Evolutionary conservation across 2,113 vertebrate species (phyloP), one percentile per base, ranked within the genome.

Genomic region (Rhynchomys soricoides): DNA sequence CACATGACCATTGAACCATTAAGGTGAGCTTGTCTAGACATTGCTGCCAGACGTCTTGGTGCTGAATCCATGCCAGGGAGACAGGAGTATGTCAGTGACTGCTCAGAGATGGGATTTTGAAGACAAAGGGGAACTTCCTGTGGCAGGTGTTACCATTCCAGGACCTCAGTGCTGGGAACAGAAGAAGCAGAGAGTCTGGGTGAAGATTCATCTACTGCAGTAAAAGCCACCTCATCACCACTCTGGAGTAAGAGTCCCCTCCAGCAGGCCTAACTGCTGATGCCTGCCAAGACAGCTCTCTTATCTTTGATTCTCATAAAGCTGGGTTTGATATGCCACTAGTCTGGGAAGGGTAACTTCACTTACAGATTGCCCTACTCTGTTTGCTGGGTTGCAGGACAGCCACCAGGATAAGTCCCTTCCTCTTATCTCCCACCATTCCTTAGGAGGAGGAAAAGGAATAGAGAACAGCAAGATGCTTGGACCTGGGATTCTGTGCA

Each of bases 141-240:
- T 98, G 97, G 7, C 99, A 99, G 97, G 98, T 97, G 34, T 99
- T 99, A 97, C 99, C 99, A 0, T 99, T 99, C 99, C 99, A 99
- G 55, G 99, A 99, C 91, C 99, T 98, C 87, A 99, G 97, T 0
- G 98, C 99, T 99, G 95, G 12, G 40, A 4, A 7, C 75, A 62
- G 64, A 52, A 82, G 85, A 90, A 90, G 70, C 75, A 89, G 85
- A 55, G 74, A 45, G 16, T 70, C 37, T 71, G 74, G 11, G 13
- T 94, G 86, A 94, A 79, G 62, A 92, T 73, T 68, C 52, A 62
- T 3, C n/a, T 37, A 83, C 29, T 70, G 62, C 59, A 68, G 59
- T 91, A 89, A 96, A 94, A 94, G 77, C 26, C 3, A 24, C 64
- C n/a, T 22, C 7, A 16, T 34, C 74, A 9, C 71, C 50, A 43